Conservation (phyloP, 2,797 vertebrate species). For the Gymnoscopelus microlampas region DNA sequence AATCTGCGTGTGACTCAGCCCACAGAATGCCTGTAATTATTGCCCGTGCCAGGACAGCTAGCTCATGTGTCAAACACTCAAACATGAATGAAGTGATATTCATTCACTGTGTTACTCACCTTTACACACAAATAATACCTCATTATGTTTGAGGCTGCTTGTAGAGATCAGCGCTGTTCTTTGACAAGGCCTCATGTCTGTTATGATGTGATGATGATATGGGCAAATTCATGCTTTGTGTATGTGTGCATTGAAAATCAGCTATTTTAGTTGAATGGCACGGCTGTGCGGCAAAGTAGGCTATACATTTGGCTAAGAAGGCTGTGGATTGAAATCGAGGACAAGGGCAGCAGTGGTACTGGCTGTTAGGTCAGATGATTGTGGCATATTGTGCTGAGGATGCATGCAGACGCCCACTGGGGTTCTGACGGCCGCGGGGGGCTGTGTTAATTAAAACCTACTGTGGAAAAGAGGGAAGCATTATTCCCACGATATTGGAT, state of each 20-base stretch:
- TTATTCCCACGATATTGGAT: constrained; percentile 65
- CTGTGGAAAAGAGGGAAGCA: constrained; percentile 51
- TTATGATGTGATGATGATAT: constrained; percentile 24
- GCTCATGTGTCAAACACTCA: constrained; percentile 60
- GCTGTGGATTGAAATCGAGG: constrained; percentile 29
- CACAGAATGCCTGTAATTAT: constrained; percentile 68
- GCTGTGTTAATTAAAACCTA: constrained; percentile 76
- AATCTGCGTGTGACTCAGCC: constrained; percentile 66
- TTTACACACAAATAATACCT: constrained; percentile 35
- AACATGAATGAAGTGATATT: constrained; percentile 37
- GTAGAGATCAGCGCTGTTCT: constrained; percentile 37
- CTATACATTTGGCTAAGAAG: not conserved
- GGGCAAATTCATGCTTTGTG: too few relatives aligned
- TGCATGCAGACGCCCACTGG: constrained; percentile 39
- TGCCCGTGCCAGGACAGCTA: constrained; percentile 37
- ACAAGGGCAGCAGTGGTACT: constrained; percentile 40
- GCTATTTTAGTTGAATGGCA: too few relatives aligned
- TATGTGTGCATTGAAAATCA: too few relatives aligned
- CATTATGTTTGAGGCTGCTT: constrained; percentile 8
- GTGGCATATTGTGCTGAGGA: constrained; percentile 49
- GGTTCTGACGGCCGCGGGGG: constrained; percentile 44
- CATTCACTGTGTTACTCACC: constrained; percentile 56
- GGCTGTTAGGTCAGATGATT: constrained; percentile 45
- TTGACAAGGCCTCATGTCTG: constrained; percentile 49
- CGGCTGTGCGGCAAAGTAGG: too few relatives aligned